These are phyloP conservation scores for Jacana jacana DNA, from an alignment of 2,113 vertebrate species.

Conservation along the genomic window DNA sequence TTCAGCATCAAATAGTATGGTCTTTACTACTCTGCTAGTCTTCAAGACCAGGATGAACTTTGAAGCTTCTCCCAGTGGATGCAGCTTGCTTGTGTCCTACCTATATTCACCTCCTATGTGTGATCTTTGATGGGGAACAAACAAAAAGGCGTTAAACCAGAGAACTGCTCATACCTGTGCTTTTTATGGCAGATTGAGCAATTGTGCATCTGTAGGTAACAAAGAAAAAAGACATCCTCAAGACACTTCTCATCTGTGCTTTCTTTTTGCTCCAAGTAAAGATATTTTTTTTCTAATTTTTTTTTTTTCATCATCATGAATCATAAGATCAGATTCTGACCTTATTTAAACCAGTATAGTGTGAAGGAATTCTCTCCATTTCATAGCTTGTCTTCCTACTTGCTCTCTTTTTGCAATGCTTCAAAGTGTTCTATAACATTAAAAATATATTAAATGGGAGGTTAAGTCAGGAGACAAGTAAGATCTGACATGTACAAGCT, in stretches of 20 bases:
- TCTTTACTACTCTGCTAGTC: not conserved
- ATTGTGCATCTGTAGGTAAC: not conserved
- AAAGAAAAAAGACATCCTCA: not conserved
- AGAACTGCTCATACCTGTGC: not conserved
- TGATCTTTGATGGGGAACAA: not conserved
- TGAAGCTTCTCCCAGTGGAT: not conserved
- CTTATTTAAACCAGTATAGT: not conserved
- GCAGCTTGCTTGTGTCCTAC: not conserved
- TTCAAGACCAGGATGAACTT: not conserved
- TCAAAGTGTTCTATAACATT: not conserved
- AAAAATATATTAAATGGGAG: not conserved
- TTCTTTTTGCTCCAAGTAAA: not conserved
- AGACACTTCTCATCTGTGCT: not conserved
- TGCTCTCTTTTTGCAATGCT: not conserved
- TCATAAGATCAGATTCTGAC: not conserved
- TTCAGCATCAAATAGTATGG: not conserved
- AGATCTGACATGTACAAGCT: not conserved
- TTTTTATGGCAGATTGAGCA: not conserved
- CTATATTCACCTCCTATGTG: not conserved
- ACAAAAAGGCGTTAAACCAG: not conserved
- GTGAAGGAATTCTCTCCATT: not conserved
- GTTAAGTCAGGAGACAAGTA: not conserved
- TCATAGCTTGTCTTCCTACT: not conserved
- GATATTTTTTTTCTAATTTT: not conserved
- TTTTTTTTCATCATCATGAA: not conserved